Percentiles rank a stretch among this genome's conserved stretches.
Conservation (phyloP, 2,888 invertebrate species). For the Aspidiotus destructor region DNA sequence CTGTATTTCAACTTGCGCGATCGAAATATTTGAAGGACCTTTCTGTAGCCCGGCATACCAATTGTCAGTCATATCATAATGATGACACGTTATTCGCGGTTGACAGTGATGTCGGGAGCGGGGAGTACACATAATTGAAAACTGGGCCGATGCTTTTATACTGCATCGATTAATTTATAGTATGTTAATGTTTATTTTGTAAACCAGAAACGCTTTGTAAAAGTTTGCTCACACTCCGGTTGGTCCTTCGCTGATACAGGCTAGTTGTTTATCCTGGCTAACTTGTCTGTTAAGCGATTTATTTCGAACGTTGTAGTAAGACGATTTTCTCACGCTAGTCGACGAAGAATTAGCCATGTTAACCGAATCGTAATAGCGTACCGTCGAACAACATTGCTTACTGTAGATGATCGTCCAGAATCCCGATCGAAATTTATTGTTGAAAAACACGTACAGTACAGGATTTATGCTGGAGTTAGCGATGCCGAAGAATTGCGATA, state of each 20-base stretch:
- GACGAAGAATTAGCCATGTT: slow-evolving; percentile 70
- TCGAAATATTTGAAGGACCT: too few species aligned
- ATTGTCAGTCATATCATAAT: slow-evolving; percentile 29
- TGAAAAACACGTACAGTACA: slow-evolving; percentile 83
- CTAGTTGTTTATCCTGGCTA: slow-evolving; percentile 40
- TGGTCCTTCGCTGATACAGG: slow-evolving; percentile 30
- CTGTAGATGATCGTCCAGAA: slow-evolving; percentile 81
- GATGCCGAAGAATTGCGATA: slow-evolving; percentile 86
- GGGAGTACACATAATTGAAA: too few species aligned
- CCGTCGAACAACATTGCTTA: slow-evolving; percentile 71
- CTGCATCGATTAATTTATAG: not conserved
- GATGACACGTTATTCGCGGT: slow-evolving; percentile 19
- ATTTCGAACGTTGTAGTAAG: slow-evolving; percentile 59
- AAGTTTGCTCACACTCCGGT: slow-evolving; percentile 20
- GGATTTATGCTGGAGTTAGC: slow-evolving; percentile 95
- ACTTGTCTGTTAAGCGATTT: slow-evolving; percentile 48
- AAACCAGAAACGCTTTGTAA: slow-evolving; percentile 6
- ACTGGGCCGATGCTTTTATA: slow-evolving; percentile 3
- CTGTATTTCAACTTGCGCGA: not conserved
- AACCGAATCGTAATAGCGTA: slow-evolving; percentile 77
- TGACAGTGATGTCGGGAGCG: not conserved
- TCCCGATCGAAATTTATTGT: slow-evolving; percentile 82
- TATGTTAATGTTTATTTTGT: slow-evolving; percentile 10
- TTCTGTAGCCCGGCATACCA: too few species aligned
- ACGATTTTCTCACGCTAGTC: slow-evolving; percentile 67